Evolutionary conservation across 2,888 invertebrate species (phyloP).

Genomic region (Zelleria hepariella): DNA sequence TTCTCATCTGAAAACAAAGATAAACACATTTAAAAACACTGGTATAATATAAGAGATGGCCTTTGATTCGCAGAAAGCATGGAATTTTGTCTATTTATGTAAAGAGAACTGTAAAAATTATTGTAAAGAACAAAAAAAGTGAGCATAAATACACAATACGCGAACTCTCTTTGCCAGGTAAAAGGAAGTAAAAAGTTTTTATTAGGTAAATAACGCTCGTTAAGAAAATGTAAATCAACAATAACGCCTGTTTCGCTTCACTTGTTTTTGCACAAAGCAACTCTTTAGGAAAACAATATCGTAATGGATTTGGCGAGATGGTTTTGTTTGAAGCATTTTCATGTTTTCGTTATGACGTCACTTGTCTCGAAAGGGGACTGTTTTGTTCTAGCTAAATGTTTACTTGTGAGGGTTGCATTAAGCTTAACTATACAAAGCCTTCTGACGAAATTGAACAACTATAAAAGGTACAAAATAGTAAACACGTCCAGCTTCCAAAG

Average conservation of each 20-base stretch:
- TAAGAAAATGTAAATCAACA: too few relatives aligned
- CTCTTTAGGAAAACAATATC: neutral
- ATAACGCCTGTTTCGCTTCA: too few relatives aligned
- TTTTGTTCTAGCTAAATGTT: neutral
- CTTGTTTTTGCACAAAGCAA: neutral
- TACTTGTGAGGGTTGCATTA: neutral
- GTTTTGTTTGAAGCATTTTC: neutral
- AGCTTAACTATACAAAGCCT: neutral
- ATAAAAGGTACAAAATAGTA: neutral
- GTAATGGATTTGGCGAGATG: neutral
- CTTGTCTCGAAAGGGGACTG: neutral
- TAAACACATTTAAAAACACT: neutral
- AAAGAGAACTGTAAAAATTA: too few relatives aligned
- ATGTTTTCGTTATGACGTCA: neutral
- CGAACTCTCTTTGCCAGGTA: too few relatives aligned
- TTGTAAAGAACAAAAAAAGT: too few relatives aligned
- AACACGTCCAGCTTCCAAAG: too few relatives aligned
- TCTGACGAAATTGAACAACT: neutral
- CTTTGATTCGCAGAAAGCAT: slow-evolving; percentile 18
- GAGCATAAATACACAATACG: too few relatives aligned
- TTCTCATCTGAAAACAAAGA: slow-evolving; percentile 57
- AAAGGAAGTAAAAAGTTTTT: too few relatives aligned
- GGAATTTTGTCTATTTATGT: slow-evolving; percentile 11
- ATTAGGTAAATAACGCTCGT: too few relatives aligned
- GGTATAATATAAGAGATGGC: neutral